A percentile compares a stretch with the other conserved stretches of the same genome.
Evolutionary conservation across 2,888 invertebrate species (phyloP).

Genomic region (Leptarthrus brevirostris): DNA sequence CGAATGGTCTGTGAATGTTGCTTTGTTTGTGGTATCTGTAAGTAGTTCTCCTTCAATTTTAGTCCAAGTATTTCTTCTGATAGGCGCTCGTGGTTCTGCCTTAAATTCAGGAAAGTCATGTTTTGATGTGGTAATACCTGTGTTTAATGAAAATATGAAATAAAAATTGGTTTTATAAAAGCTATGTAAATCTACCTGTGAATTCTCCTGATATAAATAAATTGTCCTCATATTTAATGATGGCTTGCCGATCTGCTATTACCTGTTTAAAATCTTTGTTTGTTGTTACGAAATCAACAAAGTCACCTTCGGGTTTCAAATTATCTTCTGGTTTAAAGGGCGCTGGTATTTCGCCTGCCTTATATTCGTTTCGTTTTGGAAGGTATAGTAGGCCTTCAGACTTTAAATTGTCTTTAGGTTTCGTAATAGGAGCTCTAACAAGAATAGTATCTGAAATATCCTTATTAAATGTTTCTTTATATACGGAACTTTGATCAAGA

Average conservation of each 20-base stretch:
- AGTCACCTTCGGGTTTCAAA: conserved; percentile 69
- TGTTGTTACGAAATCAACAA: conserved; percentile 68
- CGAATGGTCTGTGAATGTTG: conserved; percentile 76
- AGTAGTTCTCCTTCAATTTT: conserved; percentile 80
- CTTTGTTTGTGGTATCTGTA: conserved; percentile 75
- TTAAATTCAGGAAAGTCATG: conserved; percentile 77
- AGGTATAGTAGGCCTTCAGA: conserved; percentile 72
- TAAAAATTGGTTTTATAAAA: too few species aligned
- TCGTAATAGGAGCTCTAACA: conserved; percentile 66
- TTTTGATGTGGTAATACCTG: conserved; percentile 78
- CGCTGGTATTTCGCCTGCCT: conserved; percentile 69
- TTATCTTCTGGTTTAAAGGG: conserved; percentile 70
- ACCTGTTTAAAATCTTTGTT: conserved; percentile 62
- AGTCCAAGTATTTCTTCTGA: conserved; percentile 81
- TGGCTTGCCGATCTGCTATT: conserved; percentile 57
- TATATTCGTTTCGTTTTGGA: conserved; percentile 66
- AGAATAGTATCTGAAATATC: conserved; percentile 49
- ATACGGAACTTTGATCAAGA: conserved; percentile 5
- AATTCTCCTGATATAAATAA: conserved; percentile 76
- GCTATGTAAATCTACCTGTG: conserved; percentile 68
- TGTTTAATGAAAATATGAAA: conserved; percentile 4
- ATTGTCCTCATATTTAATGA: conserved; percentile 73
- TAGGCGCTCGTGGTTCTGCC: conserved; percentile 73
- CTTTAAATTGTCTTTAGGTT: conserved; percentile 73
- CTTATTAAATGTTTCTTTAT: conserved; percentile 19